These are phyloP conservation scores for Polydrusus pterygomalis DNA, from an alignment of 2,888 invertebrate genomes.

Conservation along the genomic window DNA sequence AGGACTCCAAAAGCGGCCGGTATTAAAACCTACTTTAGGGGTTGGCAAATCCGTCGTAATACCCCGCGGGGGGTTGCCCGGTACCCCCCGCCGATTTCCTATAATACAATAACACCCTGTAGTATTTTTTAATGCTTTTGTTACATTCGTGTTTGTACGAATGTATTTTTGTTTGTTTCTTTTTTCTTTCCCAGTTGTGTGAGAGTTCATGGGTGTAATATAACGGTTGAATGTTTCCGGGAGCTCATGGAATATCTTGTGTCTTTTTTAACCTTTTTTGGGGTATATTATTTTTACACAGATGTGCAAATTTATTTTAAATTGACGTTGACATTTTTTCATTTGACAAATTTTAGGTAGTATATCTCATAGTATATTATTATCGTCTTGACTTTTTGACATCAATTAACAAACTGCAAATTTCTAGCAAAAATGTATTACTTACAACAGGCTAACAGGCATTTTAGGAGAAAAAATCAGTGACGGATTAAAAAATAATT, in stretches of 20 bases:
- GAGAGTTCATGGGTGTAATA: slow-evolving; percentile 29
- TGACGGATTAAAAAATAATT: no score
- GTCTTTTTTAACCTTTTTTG: slow-evolving; percentile 1
- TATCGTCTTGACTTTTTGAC: no score
- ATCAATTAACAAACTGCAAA: no score
- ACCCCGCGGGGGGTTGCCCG: slow-evolving; percentile 62
- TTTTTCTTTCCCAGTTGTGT: slow-evolving; percentile 54
- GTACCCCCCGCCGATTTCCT: slow-evolving; percentile 64
- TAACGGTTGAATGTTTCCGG: slow-evolving; percentile 42
- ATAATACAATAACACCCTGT: slow-evolving; percentile 66
- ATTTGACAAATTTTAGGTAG: no score
- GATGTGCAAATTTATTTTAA: background rate
- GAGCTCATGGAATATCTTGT: slow-evolving; percentile 21
- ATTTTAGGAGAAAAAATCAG: no score
- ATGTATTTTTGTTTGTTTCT: slow-evolving; percentile 61
- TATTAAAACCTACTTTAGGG: slow-evolving; percentile 66
- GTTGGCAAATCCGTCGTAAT: slow-evolving; percentile 62
- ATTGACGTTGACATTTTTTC: no score
- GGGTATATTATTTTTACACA: background rate
- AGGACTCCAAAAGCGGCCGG: slow-evolving; percentile 63
- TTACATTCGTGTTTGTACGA: slow-evolving; percentile 62
- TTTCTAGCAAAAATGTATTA: no score
- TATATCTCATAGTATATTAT: no score
- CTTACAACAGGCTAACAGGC: no score
- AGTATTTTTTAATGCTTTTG: slow-evolving; percentile 63